Conservation (phyloP, 1,140 invertebrate genomes). For the Argopecten irradians region DNA sequence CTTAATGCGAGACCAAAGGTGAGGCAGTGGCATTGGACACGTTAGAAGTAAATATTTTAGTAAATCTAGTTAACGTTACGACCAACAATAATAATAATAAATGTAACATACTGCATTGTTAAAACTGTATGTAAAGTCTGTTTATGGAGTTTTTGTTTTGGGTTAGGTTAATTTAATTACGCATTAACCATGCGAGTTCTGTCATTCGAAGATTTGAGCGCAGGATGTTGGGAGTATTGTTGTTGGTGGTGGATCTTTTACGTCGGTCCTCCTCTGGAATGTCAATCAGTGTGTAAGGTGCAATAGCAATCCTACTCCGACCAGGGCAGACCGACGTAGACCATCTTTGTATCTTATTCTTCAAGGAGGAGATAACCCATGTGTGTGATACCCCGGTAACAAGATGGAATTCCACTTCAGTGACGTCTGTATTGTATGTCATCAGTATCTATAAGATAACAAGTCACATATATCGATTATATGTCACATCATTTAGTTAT, state of each 20-base stretch:
- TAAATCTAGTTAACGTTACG: too few species aligned
- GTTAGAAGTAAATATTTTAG: too few species aligned
- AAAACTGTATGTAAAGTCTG: not conserved
- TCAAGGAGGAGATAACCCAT: not conserved
- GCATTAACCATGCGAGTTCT: not conserved
- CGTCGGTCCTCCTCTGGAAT: not conserved
- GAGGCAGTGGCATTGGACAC: too few species aligned
- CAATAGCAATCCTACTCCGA: not conserved
- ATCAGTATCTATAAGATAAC: not conserved
- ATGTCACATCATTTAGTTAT: too few species aligned
- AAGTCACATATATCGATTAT: too few species aligned
- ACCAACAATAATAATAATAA: too few species aligned
- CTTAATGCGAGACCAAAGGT: too few species aligned
- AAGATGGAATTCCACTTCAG: not conserved
- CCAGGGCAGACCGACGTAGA: not conserved
- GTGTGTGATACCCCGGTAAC: not conserved
- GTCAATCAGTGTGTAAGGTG: not conserved
- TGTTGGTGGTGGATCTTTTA: not conserved
- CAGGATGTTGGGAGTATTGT: not conserved
- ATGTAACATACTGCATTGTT: too few species aligned
- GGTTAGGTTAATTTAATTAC: too few species aligned
- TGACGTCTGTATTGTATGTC: not conserved
- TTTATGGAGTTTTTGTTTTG: too few species aligned
- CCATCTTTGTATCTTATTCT: conserved; percentile 10
- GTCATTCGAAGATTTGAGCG: not conserved